Percentiles rank a stretch among this genome's conserved stretches.
phyloP scores from a whole-genome alignment of 2,888 invertebrate species.

The Eristalis arbustorum region DNA sequence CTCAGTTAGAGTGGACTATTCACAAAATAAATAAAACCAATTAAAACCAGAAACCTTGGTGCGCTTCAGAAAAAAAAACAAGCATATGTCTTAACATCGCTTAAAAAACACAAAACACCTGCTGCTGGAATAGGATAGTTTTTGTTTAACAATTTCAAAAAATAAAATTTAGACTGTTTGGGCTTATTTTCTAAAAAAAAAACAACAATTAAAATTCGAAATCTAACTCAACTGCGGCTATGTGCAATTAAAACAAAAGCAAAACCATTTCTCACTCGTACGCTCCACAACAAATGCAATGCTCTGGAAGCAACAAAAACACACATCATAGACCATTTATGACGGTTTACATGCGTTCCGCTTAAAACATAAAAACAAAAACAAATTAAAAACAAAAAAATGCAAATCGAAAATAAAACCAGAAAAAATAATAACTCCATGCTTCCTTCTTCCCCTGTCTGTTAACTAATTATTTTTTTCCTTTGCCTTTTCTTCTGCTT shows the following conservation, averaged over 20 bases:
- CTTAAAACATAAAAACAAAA: conserved; percentile 31
- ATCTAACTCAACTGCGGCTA: conserved; percentile 52
- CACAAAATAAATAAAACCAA: conserved; percentile 26
- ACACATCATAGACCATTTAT: conserved; percentile 37
- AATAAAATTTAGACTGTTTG: conserved; percentile 24
- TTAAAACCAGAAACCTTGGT: conserved; percentile 45
- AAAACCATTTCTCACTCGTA: conserved; percentile 4
- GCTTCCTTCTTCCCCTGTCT: conserved; percentile 28
- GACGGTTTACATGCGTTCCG: conserved; percentile 54
- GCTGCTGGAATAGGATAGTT: conserved; percentile 40
- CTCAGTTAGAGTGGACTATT: conserved; percentile 48
- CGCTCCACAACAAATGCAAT: not conserved
- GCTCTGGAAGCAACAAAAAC: conserved; percentile 1
- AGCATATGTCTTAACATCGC: conserved; percentile 48
- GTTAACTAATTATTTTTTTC: not conserved
- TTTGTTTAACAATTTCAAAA: conserved; percentile 48
- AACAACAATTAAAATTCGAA: not conserved
- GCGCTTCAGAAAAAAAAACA: conserved; percentile 39
- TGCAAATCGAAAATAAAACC: not conserved
- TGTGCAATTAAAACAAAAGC: conserved; percentile 41
- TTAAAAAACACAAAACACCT: conserved; percentile 26
- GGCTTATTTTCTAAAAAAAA: conserved; percentile 55
- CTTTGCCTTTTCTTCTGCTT: conserved; percentile 31
- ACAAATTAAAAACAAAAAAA: not conserved
- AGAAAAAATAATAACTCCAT: conserved; percentile 13